Base-by-base conservation (phyloP, 2,797 vertebrate species). In the Botia kubotai region DNA sequence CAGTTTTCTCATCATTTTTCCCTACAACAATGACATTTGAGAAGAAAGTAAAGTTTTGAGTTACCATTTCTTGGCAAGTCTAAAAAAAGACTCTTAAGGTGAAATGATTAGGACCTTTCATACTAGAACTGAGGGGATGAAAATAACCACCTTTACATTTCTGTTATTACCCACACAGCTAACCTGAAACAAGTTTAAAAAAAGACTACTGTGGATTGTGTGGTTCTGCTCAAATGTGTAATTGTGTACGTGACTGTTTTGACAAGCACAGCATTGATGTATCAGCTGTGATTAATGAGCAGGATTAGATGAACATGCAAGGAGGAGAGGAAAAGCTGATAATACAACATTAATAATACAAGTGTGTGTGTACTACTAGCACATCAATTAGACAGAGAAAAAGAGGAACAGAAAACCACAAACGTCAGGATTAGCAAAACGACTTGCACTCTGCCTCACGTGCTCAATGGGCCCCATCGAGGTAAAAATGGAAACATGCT, bases 271-370 rank as follows among this genome's bases (percentile, higher is more conserved):
- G 26, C 50, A 3, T 43, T 19, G 8, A 29, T 71, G 52, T 75
- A 52, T 53, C n/a, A 62, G 11, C 14, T 19, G 36, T 50, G 76
- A 78, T 70, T 62, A 71, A 78, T 63, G n/a, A 10, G 21, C 4
- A 36, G 26, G 76, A 48, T 75, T 21, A 57, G 13, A 6, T 65
- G 19, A 70, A 75, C 50, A 21, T 23, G 43, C 23, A 74, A 46
- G 55, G 60, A 77, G 75, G 14, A 78, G n/a, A 73, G n/a, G 63
- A 67, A 74, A 80, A 33, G 26, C 36, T 58, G 36, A 73, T 21
- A 77, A 72, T 39, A 52, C 68, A 36, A 50, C 39, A 46, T 46
- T 73, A 79, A 21, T 53, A 63, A 39, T 23, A 58, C 7, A 66
- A 19, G 8, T n/a, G 48, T 16, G 48, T 29, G 19, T 48, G 16